Conservation (phyloP, 2,797 vertebrate genomes). For the Balearica regulorum region DNA sequence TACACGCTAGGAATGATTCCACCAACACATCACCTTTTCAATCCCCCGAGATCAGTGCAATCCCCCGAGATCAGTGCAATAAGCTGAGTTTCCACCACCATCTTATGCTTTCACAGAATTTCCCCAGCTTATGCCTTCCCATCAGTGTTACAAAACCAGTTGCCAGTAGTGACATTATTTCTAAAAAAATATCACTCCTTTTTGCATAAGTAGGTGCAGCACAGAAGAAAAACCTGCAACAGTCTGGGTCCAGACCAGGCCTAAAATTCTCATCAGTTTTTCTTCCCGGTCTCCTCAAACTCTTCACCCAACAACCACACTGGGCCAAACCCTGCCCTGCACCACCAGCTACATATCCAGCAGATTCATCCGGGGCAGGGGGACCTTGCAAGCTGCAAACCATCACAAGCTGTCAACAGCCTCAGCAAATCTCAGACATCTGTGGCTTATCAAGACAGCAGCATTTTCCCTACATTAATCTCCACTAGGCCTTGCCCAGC, state of each 20-base stretch:
- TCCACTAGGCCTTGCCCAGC: constrained; percentile 73
- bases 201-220: not conserved
- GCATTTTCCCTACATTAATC: constrained; percentile 75
- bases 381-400: constrained; percentile 73
- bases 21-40: not conserved
- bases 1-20: not conserved
- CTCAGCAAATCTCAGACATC: constrained; percentile 80
- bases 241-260: not conserved
- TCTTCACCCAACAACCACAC: not conserved
- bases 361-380: not conserved
- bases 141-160: not conserved
- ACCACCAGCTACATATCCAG: not conserved
- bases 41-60: not conserved
- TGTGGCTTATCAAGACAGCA: constrained; percentile 83
- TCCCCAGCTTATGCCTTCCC: not conserved
- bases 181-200: not conserved
- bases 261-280: not conserved
- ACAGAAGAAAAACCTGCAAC: not conserved
- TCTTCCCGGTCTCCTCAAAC: not conserved
- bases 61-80: not conserved
- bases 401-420: constrained; percentile 80
- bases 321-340: not conserved
- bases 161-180: not conserved
- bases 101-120: not conserved
- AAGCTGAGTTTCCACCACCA: not conserved